Evolutionary conservation across 2,888 invertebrate genomes (phyloP).

Genomic region (Eilema depressum): DNA sequence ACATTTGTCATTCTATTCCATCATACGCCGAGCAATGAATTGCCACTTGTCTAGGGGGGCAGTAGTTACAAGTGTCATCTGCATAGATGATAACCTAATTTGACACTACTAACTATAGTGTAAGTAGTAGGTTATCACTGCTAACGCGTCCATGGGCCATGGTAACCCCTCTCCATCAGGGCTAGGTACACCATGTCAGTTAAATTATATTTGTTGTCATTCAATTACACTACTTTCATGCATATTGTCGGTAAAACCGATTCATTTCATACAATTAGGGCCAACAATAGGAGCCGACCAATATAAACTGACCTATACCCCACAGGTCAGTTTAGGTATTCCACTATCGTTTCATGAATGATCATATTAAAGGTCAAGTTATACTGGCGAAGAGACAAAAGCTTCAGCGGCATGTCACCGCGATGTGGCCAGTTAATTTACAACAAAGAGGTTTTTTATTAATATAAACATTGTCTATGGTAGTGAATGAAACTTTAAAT

Average conservation of each 20-base stretch:
- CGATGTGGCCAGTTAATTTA: conserved; percentile 51
- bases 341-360: conserved; percentile 6
- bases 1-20: too few relatives aligned
- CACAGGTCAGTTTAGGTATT: too few relatives aligned
- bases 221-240: conserved; percentile 45
- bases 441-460: conserved; percentile 45
- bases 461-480: conserved; percentile 32
- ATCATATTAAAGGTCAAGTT: conserved; percentile 26
- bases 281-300: conserved; percentile 30
- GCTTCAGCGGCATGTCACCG: conserved; percentile 20
- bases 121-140: too few relatives aligned
- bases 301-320: conserved; percentile 28
- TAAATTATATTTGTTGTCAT: conserved; percentile 2
- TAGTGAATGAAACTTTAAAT: conserved; percentile 12
- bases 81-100: too few relatives aligned
- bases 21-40: too few relatives aligned
- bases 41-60: too few relatives aligned
- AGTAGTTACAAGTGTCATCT: too few relatives aligned
- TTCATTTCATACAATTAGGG: conserved; percentile 46
- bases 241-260: conserved; percentile 33
- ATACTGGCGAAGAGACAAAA: conserved; percentile 24
- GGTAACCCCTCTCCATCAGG: neutral
- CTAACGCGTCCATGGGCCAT: too few relatives aligned
- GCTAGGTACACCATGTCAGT: neutral
- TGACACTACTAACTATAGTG: too few relatives aligned